Evolutionary conservation across 2,888 invertebrate genomes (phyloP).

Genomic region (Dastarcus helophoroides): DNA sequence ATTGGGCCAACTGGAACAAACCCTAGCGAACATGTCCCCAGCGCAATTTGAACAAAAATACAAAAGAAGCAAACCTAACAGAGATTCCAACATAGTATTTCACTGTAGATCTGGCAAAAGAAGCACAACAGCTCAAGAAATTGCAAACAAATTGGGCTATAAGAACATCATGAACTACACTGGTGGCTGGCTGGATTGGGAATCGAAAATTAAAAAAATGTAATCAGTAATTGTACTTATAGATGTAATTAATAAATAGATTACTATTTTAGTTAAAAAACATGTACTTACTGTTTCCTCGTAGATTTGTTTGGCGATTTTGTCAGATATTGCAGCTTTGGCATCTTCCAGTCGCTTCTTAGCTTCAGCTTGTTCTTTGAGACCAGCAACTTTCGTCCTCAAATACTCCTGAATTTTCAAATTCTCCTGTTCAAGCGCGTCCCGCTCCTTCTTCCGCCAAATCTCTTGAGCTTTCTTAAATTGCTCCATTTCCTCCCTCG

Average conservation of each 20-base stretch:
- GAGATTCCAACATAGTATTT: slow-evolving; percentile 49
- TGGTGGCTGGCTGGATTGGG: slow-evolving; percentile 23
- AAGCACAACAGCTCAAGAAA: slow-evolving; percentile 49
- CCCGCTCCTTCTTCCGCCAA: slow-evolving; percentile 40
- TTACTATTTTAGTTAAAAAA: too few species aligned
- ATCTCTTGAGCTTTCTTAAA: slow-evolving; percentile 41
- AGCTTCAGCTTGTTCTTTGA: slow-evolving; percentile 24
- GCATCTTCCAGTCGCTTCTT: slow-evolving; percentile 23
- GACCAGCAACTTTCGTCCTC: slow-evolving; percentile 32
- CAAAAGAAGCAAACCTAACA: slow-evolving; percentile 46
- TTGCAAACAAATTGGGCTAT: slow-evolving; percentile 45
- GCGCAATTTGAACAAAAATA: slow-evolving; percentile 46
- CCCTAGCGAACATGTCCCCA: slow-evolving; percentile 37
- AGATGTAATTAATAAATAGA: too few species aligned
- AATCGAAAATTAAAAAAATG: too few species aligned
- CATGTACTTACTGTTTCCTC: slow-evolving; percentile 25
- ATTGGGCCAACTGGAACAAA: slow-evolving; percentile 42
- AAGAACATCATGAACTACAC: slow-evolving; percentile 36
- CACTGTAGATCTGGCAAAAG: slow-evolving; percentile 58
- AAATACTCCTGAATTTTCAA: slow-evolving; percentile 32
- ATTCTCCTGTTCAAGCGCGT: slow-evolving; percentile 38
- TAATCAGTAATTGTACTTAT: too few species aligned
- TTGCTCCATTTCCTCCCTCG: slow-evolving; percentile 42
- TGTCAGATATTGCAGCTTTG: slow-evolving; percentile 26
- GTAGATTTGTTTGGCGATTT: slow-evolving; percentile 28